Evolutionary conservation across 2,888 invertebrate species (phyloP).

Genomic region (Lypha dubia): DNA sequence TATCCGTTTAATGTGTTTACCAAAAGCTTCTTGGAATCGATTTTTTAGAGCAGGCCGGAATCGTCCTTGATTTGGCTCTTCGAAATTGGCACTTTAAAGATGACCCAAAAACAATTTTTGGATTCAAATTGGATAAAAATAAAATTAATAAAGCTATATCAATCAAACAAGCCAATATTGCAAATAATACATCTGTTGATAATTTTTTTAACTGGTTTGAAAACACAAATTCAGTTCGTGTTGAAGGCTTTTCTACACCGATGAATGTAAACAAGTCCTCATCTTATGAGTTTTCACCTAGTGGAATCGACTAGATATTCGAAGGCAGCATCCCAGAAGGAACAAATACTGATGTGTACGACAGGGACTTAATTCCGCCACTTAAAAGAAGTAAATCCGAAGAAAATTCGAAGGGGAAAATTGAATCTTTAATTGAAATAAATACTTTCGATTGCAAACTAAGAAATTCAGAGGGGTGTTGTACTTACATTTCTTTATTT

Average conservation of each 20-base stretch:
- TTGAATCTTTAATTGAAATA: not conserved
- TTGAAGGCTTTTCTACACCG: not conserved
- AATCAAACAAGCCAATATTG: not conserved
- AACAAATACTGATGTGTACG: not conserved
- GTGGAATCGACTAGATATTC: not conserved
- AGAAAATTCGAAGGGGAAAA: not conserved
- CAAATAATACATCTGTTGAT: too few species aligned
- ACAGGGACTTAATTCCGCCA: not conserved
- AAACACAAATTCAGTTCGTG: not conserved
- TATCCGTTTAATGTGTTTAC: constrained; percentile 70
- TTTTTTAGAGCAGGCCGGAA: constrained; percentile 11
- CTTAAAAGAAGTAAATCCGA: not conserved
- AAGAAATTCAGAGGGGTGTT: constrained; percentile 4
- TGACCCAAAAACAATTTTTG: not conserved
- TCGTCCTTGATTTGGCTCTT: not conserved
- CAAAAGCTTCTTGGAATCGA: constrained; percentile 54
- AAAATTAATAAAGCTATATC: too few species aligned
- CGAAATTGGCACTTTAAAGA: not conserved
- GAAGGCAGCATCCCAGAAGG: not conserved
- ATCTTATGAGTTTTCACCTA: not conserved
- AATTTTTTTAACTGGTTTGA: not conserved
- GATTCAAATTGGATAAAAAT: not conserved
- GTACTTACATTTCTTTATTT: too few species aligned
- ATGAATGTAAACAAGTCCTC: not conserved
- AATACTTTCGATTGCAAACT: not conserved